Base-by-base conservation (phyloP, 2,797 vertebrate genomes). In the Xerus rutilus region DNA sequence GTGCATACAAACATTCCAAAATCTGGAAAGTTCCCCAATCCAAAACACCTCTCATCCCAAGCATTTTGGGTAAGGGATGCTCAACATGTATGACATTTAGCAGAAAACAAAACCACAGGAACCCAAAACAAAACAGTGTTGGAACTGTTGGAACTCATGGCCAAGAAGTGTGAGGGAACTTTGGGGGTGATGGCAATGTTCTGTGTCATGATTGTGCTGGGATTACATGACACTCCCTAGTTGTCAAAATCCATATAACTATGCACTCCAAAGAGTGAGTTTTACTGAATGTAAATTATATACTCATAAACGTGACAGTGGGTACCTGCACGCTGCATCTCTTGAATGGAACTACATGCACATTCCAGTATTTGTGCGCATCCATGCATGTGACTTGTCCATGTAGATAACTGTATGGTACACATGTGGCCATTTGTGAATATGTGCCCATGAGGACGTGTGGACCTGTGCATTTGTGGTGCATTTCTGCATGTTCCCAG, bases 211-310 rank as follows among this genome's bases (percentile, higher is more conserved):
- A 43, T 2, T 67, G 45, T 15, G 47, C 64, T 43, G 62, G 20
- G n/a, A 52, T 52, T 62, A 25, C 1, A 3, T 4, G 28, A 73
- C 47, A 23, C 0, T 3, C 2, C 1, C 1, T 14, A 2, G 43
- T 67, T 69, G 62, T 49, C 76, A 82, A 45, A 59, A 92, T 43
- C 57, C 35, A 7, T 0, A 89, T 21, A 93, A 59, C 25, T 43
- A 23, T 47, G 30, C 7, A 14, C 18, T 70, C 69, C 30, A 23
- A 64, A 83, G 9, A 17, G 21, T 43, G 12, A 30, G 9, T 67
- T 84, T 76, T 43, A 49, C 30, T 28, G 3, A n/a, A 15, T 18
- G 25, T 70, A 74, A 74, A 15, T 85, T 84, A 69, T 28, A 64
- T 15, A 25, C 67, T 12, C 39, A 47, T n/a, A 94, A 86, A 91